phyloP scores from a whole-genome alignment of 2,797 vertebrate species.

The Sitta carolinensis region DNA sequence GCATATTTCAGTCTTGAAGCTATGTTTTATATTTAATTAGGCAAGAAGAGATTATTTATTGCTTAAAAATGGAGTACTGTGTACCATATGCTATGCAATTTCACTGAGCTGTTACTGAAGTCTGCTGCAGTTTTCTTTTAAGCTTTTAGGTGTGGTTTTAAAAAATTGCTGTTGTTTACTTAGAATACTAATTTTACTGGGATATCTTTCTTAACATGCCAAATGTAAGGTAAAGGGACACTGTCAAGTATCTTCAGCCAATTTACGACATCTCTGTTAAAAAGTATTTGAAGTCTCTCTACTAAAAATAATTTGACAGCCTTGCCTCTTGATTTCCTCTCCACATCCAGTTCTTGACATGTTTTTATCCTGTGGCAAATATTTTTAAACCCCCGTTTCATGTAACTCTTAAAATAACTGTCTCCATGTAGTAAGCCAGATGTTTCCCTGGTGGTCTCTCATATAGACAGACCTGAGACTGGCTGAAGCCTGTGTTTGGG shows the following conservation, averaged over 20 bases:
- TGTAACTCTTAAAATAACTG: background rate
- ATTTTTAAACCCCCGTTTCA: background rate
- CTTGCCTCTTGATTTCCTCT: slow-evolving; percentile 5
- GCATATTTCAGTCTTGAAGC: background rate
- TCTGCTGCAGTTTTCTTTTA: background rate
- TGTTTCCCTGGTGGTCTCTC: background rate
- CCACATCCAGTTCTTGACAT: background rate
- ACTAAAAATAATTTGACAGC: background rate
- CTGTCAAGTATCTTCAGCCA: background rate
- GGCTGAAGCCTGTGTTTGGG: background rate
- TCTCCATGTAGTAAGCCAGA: background rate
- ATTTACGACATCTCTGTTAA: background rate
- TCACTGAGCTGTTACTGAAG: slow-evolving; percentile 9
- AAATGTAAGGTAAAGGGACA: slow-evolving; percentile 37
- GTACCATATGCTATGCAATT: slow-evolving; percentile 15
- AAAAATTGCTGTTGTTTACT: slow-evolving; percentile 31
- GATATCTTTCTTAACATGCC: slow-evolving; percentile 41
- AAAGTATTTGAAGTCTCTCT: background rate
- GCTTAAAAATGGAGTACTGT: slow-evolving; percentile 29
- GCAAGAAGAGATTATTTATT: slow-evolving; percentile 39
- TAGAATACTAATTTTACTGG: slow-evolving; percentile 40
- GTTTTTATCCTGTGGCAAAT: background rate
- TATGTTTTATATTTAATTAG: slow-evolving; percentile 17
- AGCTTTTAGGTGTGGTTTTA: slow-evolving; percentile 23
- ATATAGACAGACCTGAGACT: background rate